phyloP scores from a whole-genome alignment of 2,113 vertebrate species.

The Sterrhoptilus dennistouni region DNA sequence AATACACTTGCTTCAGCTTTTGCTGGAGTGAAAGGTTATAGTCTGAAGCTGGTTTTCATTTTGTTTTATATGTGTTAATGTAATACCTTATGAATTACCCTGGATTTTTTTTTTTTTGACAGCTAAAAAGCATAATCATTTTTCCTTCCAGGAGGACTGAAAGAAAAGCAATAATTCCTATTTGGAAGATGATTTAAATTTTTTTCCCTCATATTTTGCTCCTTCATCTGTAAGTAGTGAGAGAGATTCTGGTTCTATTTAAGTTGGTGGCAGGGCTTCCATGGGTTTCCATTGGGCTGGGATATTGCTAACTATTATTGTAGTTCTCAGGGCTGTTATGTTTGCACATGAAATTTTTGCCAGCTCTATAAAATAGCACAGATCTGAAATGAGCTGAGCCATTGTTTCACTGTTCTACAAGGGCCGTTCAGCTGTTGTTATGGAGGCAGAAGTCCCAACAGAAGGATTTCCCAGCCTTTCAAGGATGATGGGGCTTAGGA shows the following conservation, averaged over 20 bases:
- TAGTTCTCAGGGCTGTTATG: background rate
- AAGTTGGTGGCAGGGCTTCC: background rate
- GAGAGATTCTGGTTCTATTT: background rate
- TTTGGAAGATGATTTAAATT: slow-evolving; percentile 71
- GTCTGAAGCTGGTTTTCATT: slow-evolving; percentile 80
- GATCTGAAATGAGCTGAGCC: background rate
- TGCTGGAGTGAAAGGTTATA: slow-evolving; percentile 77
- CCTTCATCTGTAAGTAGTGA: slow-evolving; percentile 39
- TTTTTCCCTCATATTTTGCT: slow-evolving; percentile 62
- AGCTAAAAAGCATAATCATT: slow-evolving; percentile 81
- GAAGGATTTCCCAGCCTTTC: background rate
- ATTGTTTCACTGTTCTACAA: background rate
- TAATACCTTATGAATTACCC: slow-evolving; percentile 80
- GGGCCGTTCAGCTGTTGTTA: background rate
- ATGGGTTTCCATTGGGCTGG: background rate
- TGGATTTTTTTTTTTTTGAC: slow-evolving; percentile 74
- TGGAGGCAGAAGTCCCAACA: background rate
- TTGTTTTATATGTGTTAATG: slow-evolving; percentile 81
- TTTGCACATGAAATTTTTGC: background rate
- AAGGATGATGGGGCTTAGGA: background rate
- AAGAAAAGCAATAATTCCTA: slow-evolving; percentile 73
- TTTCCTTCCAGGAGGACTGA: slow-evolving; percentile 73
- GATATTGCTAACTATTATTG: background rate
- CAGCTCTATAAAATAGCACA: slow-evolving; percentile 34
- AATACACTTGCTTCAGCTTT: slow-evolving; percentile 77